Evolutionary conservation across 2,113 vertebrate genomes (phyloP).

Genomic region (Gallinago jamesoni): DNA sequence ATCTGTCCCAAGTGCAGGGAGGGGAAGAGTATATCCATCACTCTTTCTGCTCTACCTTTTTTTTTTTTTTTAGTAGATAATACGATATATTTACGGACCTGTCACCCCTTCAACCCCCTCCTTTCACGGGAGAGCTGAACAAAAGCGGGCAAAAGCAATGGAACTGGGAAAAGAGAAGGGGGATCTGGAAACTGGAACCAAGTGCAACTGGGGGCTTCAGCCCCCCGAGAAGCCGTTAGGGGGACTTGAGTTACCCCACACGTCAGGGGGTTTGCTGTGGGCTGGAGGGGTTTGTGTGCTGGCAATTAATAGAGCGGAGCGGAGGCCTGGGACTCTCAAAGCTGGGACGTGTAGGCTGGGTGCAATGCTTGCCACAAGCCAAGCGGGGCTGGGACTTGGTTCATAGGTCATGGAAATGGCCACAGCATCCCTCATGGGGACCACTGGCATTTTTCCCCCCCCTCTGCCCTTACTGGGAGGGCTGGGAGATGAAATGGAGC

Average conservation of each 20-base stretch:
- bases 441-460: fast-evolving
- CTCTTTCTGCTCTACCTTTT: not conserved
- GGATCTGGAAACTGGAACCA: not conserved
- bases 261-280: not conserved
- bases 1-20: constrained; percentile 23
- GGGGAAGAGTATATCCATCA: constrained; percentile 43
- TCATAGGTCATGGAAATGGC: not conserved
- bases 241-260: not conserved
- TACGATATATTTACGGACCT: constrained; percentile 38
- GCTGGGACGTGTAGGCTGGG: not conserved
- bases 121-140: not conserved
- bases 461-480: fast-evolving
- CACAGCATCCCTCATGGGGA: not conserved
- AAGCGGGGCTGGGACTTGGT: not conserved
- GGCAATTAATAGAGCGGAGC: not conserved
- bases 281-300: not conserved
- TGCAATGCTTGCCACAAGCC: not conserved
- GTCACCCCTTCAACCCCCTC: constrained; percentile 25
- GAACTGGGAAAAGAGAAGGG: not conserved
- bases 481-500: not conserved
- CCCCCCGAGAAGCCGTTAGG: not conserved
- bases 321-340: not conserved
- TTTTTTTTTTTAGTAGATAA: not conserved
- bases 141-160: constrained; percentile 29
- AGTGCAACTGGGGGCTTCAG: not conserved